Base-by-base conservation (phyloP, 2,113 vertebrate genomes). In the Okapia johnstoni region DNA sequence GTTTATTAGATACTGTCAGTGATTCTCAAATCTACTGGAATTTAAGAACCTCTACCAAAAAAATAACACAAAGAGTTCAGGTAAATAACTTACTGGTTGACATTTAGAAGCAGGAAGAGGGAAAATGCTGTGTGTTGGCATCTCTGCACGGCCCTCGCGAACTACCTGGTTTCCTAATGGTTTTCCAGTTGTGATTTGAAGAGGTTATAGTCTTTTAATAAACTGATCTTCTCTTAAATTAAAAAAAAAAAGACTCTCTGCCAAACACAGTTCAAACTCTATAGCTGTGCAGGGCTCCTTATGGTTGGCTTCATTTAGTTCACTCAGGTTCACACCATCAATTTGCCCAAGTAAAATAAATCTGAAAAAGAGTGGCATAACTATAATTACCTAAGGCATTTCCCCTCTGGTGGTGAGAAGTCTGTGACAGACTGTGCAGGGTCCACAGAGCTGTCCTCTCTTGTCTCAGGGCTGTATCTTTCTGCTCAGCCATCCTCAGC, bases 101-200 rank as follows among this genome's bases (percentile, higher is more conserved):
- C 25, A 28, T 48, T 77, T 26, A 77, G 76, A 30, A 77, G 14
- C 43, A 77, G 43, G 14, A 48, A 48, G 43, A 28, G 43, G 73
- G 46, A 76, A 28, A 48, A 15, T 77, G 26, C 73, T 30, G 5
- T 48, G 76, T 77, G 43, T 77, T 48, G 43, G 26, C 14, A 30
- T 48, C 26, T 77, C 76, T 46, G 26, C 76, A 30, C 0, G 2
- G 25, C 26, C 26, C 14, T 28, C 43, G 48, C 0, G 2, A 48
- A 46, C 76, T 8, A 15, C 26, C 43, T 48, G 73, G 0, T 5
- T 77, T 46, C 76, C 61, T 63, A 7, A 17, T 63, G 61, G 30
- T 63, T 63, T 63, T 63, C 14, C 76, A 48, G 2, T 77, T 77
- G 43, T 16, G 26, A 77, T 17, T 77, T 77, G 26, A 77, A 30